phyloP scores from a whole-genome alignment of 2,888 invertebrate genomes.

The Drosophila suboccidentalis region DNA sequence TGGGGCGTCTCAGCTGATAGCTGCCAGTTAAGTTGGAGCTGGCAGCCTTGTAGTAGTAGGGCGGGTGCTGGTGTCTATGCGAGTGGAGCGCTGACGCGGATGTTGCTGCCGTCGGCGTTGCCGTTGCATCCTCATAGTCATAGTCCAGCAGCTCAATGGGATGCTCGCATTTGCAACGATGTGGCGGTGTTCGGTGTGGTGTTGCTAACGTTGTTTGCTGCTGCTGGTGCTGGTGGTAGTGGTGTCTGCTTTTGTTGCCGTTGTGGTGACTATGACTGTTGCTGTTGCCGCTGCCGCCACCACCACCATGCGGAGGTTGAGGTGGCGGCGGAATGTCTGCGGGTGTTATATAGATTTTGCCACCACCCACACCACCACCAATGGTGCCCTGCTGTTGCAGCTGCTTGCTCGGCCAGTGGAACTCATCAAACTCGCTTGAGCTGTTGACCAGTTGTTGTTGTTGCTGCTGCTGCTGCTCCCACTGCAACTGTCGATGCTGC shows the following conservation, averaged over 20 bases:
- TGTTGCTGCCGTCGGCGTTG: conserved; percentile 27
- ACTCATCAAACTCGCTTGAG: conserved; percentile 75
- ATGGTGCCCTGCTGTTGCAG: conserved; percentile 35
- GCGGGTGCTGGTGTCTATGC: conserved; percentile 70
- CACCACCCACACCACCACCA: conserved; percentile 36
- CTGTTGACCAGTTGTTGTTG: conserved; percentile 66
- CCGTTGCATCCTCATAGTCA: conserved; percentile 64
- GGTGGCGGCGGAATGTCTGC: conserved; percentile 83
- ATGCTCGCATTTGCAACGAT: conserved; percentile 75
- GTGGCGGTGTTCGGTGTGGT: conserved; percentile 68
- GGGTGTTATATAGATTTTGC: conserved; percentile 82
- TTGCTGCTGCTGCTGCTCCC: conserved; percentile 52
- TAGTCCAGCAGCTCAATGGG: conserved; percentile 73
- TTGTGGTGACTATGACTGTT: conserved; percentile 65
- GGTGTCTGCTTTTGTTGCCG: conserved; percentile 60
- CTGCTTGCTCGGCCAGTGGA: conserved; percentile 74
- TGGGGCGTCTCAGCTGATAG: conserved; percentile 63
- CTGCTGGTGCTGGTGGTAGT: conserved; percentile 51
- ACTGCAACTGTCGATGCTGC: conserved; percentile 44
- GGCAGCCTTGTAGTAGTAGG: conserved; percentile 67
- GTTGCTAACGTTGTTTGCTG: conserved; percentile 49
- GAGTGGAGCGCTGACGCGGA: conserved; percentile 39
- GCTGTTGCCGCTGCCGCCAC: conserved; percentile 32
- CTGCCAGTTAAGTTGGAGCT: conserved; percentile 25
- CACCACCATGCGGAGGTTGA: conserved; percentile 63